These are phyloP conservation scores for Colossoma macropomum DNA, from an alignment of 2,113 vertebrate genomes.

Conservation along the genomic window DNA sequence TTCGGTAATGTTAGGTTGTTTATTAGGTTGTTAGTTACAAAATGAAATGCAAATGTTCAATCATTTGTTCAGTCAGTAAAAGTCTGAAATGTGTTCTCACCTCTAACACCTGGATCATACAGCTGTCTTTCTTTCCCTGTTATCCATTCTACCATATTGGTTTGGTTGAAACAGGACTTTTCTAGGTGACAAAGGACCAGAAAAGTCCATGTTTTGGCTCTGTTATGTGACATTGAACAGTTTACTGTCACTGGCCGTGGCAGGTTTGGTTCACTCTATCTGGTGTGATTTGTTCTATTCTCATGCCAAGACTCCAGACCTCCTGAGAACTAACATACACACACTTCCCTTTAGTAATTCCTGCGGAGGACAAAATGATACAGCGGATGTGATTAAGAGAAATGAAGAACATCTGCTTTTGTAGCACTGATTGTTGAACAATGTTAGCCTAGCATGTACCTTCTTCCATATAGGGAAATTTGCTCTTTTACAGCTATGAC, in stretches of 20 bases:
- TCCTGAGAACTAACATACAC: background rate
- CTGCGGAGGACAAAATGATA: background rate
- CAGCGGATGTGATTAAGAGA: slow-evolving; percentile 13
- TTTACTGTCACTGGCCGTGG: background rate
- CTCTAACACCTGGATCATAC: no score
- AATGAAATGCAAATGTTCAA: no score
- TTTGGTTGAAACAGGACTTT: background rate
- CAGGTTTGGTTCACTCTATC: background rate
- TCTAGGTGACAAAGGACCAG: background rate
- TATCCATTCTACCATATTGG: background rate
- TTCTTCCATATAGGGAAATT: slow-evolving; percentile 11
- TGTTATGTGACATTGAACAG: background rate
- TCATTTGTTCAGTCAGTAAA: no score
- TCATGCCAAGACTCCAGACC: background rate
- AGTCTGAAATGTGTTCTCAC: no score
- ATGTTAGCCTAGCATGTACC: background rate
- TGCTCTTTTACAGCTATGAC: background rate
- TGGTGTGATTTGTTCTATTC: background rate
- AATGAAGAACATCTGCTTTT: slow-evolving; percentile 3
- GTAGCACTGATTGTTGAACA: background rate
- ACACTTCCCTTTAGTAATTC: background rate
- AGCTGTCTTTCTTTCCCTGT: background rate
- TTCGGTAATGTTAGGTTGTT: no score
- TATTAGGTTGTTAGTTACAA: no score
- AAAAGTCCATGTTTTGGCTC: background rate